Conservation (phyloP, 2,797 vertebrate genomes). For the Melopsittacus undulatus region DNA sequence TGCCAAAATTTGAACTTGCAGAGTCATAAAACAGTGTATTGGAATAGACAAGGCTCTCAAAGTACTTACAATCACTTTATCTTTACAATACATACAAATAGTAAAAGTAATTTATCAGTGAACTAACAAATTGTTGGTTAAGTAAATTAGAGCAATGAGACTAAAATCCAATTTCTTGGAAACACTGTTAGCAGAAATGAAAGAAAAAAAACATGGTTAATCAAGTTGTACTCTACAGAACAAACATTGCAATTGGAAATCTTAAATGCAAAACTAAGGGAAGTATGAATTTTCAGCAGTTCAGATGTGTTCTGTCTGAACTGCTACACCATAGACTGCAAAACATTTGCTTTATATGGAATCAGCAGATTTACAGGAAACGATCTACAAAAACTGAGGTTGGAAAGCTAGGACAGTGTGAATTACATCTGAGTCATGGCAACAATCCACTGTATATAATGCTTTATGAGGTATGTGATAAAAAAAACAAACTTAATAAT, state of each 20-base stretch:
- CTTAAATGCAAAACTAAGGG: neutral
- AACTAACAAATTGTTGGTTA: neutral
- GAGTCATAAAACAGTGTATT: neutral
- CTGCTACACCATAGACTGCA: neutral
- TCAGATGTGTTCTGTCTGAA: neutral
- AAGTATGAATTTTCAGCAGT: neutral
- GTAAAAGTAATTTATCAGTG: neutral
- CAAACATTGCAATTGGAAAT: neutral
- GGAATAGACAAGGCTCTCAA: neutral
- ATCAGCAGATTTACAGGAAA: neutral
- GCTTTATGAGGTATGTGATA: neutral
- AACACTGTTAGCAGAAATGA: neutral
- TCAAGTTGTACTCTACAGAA: neutral
- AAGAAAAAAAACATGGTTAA: neutral
- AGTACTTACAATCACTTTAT: neutral
- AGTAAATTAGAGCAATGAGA: neutral
- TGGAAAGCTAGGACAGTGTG: neutral
- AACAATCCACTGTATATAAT: neutral
- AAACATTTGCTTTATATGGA: constrained; percentile 2
- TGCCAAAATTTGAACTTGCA: neutral
- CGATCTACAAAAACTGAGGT: neutral
- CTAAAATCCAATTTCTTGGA: neutral
- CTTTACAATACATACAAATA: neutral
- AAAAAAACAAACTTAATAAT: neutral
- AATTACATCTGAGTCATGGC: neutral